A percentile compares a stretch with the other conserved stretches of the same genome.
These are phyloP conservation scores for Lymantria dispar DNA, from an alignment of 2,888 invertebrate genomes.

Conservation along the genomic window DNA sequence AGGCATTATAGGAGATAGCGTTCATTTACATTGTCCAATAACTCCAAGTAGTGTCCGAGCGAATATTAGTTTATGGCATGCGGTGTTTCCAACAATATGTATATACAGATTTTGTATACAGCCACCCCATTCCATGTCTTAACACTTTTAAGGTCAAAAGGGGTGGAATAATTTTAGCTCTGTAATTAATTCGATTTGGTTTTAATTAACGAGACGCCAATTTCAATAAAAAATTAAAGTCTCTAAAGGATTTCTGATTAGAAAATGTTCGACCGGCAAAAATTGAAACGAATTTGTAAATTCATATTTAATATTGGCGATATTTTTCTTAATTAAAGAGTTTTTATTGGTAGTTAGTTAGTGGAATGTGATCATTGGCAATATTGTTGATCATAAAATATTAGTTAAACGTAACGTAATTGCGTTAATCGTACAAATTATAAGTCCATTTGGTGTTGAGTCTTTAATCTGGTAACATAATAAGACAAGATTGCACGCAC, in stretches of 20 bases:
- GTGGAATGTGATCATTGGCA: background rate
- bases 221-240: slow-evolving; percentile 70
- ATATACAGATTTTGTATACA: slow-evolving; percentile 33
- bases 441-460: too few species aligned
- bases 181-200: slow-evolving; percentile 76
- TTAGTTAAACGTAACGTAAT: too few species aligned
- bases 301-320: background rate
- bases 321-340: background rate
- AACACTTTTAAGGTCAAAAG: slow-evolving; percentile 43
- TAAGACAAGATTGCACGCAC: slow-evolving; percentile 60
- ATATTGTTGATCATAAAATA: background rate
- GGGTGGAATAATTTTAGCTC: slow-evolving; percentile 64
- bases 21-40: slow-evolving; percentile 84
- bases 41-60: slow-evolving; percentile 81
- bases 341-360: background rate
- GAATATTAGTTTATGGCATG: slow-evolving; percentile 79
- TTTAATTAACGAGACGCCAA: slow-evolving; percentile 76
- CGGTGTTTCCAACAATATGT: slow-evolving; percentile 47
- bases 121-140: slow-evolving; percentile 34
- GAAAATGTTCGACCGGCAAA: slow-evolving; percentile 48
- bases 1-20: slow-evolving; percentile 82
- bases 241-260: slow-evolving; percentile 71
- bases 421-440: too few species aligned
- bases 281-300: slow-evolving; percentile 39
- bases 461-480: slow-evolving; percentile 33